Conservation (phyloP, 2,113 vertebrate genomes). For the Vulpes ferrilata region DNA sequence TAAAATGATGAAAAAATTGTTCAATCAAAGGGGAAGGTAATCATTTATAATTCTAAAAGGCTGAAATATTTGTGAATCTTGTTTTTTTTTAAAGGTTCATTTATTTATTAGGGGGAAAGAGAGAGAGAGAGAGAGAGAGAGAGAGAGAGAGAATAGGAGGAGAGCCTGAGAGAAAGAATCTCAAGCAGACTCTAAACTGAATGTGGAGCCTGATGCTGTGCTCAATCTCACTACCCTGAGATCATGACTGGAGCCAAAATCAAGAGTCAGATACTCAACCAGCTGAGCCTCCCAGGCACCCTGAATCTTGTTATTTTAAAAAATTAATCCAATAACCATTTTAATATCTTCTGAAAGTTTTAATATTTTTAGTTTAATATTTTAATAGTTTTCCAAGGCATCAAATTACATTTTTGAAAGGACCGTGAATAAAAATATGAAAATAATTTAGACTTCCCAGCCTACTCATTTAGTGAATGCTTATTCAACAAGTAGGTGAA, state of each 20-base stretch:
- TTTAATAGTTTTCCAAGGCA: neutral
- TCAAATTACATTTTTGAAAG: neutral
- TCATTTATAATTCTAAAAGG: conserved; percentile 23
- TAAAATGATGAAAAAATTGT: conserved; percentile 52
- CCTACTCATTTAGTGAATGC: neutral
- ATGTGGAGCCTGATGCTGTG: accelerated
- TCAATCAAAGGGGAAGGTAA: neutral
- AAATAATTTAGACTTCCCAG: neutral
- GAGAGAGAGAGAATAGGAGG: neutral
- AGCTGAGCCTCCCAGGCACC: neutral
- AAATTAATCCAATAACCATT: neutral
- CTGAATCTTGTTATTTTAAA: neutral
- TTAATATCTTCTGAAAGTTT: conserved; percentile 26
- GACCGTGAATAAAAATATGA: neutral
- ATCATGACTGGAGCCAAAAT: neutral
- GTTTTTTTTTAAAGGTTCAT: neutral
- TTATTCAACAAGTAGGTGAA: neutral
- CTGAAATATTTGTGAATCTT: neutral
- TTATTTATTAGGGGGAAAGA: neutral
- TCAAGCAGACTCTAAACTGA: neutral
- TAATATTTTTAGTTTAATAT: neutral
- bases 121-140: neutral
- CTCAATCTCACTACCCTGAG: neutral
- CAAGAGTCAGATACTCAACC: neutral
- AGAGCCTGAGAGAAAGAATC: neutral